Evolutionary conservation across 23 tunicate species (phyloP), one percentile per base, ranked within the genome.

Genomic region (Trididemnum miniatum): DNA sequence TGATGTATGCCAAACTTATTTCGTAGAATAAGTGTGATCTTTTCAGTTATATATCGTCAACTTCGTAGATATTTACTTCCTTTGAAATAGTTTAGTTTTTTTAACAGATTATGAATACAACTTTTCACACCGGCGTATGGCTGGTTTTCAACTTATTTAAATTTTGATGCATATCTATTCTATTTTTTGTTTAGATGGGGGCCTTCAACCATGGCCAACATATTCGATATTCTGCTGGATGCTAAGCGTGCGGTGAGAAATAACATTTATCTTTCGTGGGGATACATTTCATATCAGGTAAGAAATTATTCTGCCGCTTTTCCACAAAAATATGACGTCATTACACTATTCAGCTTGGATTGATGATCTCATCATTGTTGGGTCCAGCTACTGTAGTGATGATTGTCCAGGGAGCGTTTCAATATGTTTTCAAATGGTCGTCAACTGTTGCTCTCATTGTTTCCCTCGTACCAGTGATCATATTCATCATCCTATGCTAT

Each of bases 201-300:
- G 5, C 99, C 99, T n/a, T 91, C 97, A 0, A 96, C 99, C 49
- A 96, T 92, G 92, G 99, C 99, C 75, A 96, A 96, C 69, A 81
- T 96, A 29, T 91, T 90, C 52, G 99, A 96, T 51, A 91, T 96
- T 59, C 76, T 96, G 84, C 39, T 74, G 51, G 89, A 96, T 51
- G 85, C 96, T 4, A 80, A 73, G 38, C 79, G 86, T 9, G 89
- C 99, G 4, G 92, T 91, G 31, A 87, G 80, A 31, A 96, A 96
- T 83, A 96, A 96, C 69, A 88, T 72, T 24, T 96, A 96, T 71
- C 77, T 96, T 2, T 91, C 97, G 31, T 91, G 93, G 92, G 94
- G 90, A 4, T 96, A 96, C 86, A 82, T 96, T 50, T 23, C 87
- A 7, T 96, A 96, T 60, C 99, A 96, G 81, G 94, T 86, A 86